A percentile compares a stretch with the other conserved stretches of the same genome.
Evolutionary conservation across 2,888 invertebrate genomes (phyloP).

Genomic region (Plagiodera versicolora): DNA sequence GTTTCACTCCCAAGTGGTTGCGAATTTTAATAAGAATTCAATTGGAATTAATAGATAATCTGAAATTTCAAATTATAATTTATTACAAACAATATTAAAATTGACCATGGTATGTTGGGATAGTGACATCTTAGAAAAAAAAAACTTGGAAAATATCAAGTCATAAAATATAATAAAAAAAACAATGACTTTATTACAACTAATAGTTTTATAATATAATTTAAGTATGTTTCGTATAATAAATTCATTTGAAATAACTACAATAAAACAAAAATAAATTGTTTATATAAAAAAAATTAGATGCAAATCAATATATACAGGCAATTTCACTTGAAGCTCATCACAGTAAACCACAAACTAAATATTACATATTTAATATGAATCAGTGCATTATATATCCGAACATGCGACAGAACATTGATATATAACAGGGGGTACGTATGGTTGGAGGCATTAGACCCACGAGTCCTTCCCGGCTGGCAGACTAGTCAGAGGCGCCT

Average conservation of each 20-base stretch:
- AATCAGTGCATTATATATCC: conserved; percentile 52
- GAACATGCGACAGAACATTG: conserved; percentile 53
- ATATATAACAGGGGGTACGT: conserved; percentile 46
- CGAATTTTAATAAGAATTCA: no score
- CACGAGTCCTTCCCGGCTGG: conserved; percentile 55
- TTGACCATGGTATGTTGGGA: conserved; percentile 49
- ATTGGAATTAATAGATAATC: conserved; percentile 19
- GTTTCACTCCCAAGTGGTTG: no score
- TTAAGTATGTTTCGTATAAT: conserved; percentile 48
- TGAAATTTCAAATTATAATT: conserved; percentile 44
- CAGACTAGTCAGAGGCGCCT: conserved; percentile 42
- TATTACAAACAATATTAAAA: conserved; percentile 55
- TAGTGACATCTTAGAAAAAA: conserved; percentile 43
- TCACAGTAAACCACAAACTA: conserved; percentile 56
- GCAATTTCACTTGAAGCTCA: conserved; percentile 54
- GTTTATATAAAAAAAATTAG: conserved; percentile 48
- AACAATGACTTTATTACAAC: conserved; percentile 51
- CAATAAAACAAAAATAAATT: conserved; percentile 41
- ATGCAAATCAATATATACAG: conserved; percentile 53
- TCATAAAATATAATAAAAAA: conserved; percentile 44
- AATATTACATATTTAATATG: conserved; percentile 53
- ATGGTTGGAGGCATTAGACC: conserved; percentile 52
- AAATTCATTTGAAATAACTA: conserved; percentile 51
- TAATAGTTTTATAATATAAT: conserved; percentile 51
- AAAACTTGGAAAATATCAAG: conserved; percentile 32